Evolutionary conservation across 2,797 vertebrate genomes (phyloP), one percentile per base, ranked within the genome.

Genomic region (Semotilus atromaculatus): DNA sequence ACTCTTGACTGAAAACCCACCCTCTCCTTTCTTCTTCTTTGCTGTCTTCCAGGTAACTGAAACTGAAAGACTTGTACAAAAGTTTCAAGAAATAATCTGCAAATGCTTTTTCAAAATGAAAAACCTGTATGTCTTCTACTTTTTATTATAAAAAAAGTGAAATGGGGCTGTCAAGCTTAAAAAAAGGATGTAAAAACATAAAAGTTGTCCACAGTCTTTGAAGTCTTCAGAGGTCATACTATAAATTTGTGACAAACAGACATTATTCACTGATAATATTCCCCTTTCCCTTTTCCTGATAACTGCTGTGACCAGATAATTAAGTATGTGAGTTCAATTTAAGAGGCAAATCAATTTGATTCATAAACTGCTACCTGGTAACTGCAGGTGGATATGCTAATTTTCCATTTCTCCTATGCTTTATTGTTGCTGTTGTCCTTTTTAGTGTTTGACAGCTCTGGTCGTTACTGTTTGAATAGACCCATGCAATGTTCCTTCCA

Each of bases 21-120:
- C 76, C 60, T 51, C 29, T 43, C 55, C 53, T 66, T 48, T 86
- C n/a, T 71, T 45, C 58, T 64, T 53, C 36, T 43, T 36, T 51
- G 21, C 78, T 40, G 60, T 86, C 66, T 82, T 85, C 51, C 36
- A 81, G 80, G 80, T 36, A 62, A 83, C 36, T 74, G 82, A 89
- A 81, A 83, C 48, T 62, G 26, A 85, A 62, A 78, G 26, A 75
- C 73, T 77, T 9, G 3, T 51, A 51, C 14, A 64, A 84, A 58
- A 31, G 31, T 34, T 48, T 51, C 11, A 70, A 80, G 45, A 80
- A 70, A 53, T 29, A 26, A 70, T 38, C 31, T n/a, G n/a, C n/a
- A n/a, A n/a, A n/a, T n/a, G n/a, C n/a, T n/a, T n/a, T n/a, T n/a
- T n/a, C n/a, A n/a, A 43, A 26, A 31, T 26, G 16, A 40, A 60